Base-by-base conservation (phyloP, 2,888 invertebrate species). In the Erebia palarica region DNA sequence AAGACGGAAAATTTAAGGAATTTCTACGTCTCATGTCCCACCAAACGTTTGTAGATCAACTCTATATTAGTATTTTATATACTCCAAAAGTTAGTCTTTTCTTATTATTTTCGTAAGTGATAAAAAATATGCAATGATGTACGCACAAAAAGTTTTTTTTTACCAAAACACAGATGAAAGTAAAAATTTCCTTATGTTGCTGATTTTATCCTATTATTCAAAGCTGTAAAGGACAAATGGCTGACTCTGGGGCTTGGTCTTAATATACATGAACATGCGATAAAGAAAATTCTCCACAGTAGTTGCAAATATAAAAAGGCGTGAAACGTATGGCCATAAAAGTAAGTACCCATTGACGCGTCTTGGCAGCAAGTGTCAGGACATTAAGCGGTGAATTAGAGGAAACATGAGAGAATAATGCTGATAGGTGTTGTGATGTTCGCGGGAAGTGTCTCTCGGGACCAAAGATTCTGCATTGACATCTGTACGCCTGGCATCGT, bases 391-490 rank as follows among this genome's bases (percentile, higher is more conserved):
- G 75, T 73, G 80, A 83, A 81, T 80, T 79, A 79, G 80, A 79
- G 79, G 80, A 80, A 82, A 81, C 80, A 79, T 79, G 77, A 76
- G 72, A 79, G 79, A 83, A 83, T 86, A 71, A 75, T 84, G 84
- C 81, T 84, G 85, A 86, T 85, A 82, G 77, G 77, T 77, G 81
- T 84, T 84, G 74, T 77, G 74, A 74, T 77, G 74, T 76, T 75
- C 71, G 69, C 66, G 73, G 74, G 71, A 73, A 71, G 73, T 71
- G 65, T 68, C 75, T 73, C 68, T 70, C 65, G 73, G 73, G 74
- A 82, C 79, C 79, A 80, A 49, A 84, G 79, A 83, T 80, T 78
- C 76, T 77, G 79, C 82, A 81, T 85, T 84, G 84, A 86, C 86
- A 85, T 86, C 83, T 82, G 82, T 76, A 80, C 73, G 73, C 65